These are phyloP conservation scores for Leptinotarsa texana DNA, from an alignment of 1,140 invertebrate genomes.

Conservation along the genomic window DNA sequence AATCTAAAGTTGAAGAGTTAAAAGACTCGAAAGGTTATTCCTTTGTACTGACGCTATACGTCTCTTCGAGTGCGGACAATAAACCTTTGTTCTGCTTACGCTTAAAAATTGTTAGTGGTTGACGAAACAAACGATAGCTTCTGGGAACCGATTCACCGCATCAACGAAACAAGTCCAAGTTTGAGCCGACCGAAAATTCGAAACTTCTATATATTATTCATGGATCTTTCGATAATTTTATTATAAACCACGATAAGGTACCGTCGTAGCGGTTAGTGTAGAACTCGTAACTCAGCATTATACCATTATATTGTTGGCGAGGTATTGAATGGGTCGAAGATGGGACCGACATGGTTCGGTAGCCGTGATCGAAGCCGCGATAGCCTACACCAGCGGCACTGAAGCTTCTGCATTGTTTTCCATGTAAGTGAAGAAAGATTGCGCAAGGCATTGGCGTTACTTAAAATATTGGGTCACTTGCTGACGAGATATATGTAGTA, in stretches of 20 bases:
- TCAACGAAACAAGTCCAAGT: background rate
- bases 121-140: too few species aligned
- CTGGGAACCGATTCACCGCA: too few species aligned
- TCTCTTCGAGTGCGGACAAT: too few species aligned
- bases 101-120: too few species aligned
- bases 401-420: conserved; percentile 33
- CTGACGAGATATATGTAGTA: too few species aligned
- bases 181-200: background rate
- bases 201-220: background rate
- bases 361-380: conserved; percentile 34
- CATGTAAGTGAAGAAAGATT: conserved; percentile 16
- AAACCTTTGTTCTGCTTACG: too few species aligned
- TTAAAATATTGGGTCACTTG: background rate
- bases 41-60: too few species aligned
- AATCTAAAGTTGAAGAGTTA: too few species aligned
- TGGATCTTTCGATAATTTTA: conserved; percentile 1
- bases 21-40: too few species aligned
- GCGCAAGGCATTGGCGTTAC: conserved; percentile 13
- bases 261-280: conserved; percentile 25
- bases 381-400: conserved; percentile 31
- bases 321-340: conserved; percentile 37
- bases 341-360: conserved; percentile 36
- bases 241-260: conserved; percentile 23
- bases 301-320: conserved; percentile 39
- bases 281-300: conserved; percentile 38